Conservation (phyloP, 2,888 invertebrate species). For the Drosophila kanekoi region DNA sequence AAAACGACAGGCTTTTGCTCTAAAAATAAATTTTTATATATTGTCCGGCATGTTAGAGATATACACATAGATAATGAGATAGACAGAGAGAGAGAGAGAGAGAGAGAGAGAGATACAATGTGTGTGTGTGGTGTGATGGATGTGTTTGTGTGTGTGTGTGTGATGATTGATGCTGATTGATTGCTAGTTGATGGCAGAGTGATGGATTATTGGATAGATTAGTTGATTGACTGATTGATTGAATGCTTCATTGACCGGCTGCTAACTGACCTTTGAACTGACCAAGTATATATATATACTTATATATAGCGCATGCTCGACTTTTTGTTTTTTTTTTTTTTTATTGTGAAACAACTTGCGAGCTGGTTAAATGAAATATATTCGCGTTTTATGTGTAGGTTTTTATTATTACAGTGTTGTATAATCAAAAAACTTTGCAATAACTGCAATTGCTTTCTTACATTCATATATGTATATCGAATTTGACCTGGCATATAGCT, state of each 20-base stretch:
- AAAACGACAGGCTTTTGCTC: slow-evolving; percentile 7
- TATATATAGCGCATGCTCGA: slow-evolving; percentile 1
- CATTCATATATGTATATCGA: slow-evolving; percentile 31
- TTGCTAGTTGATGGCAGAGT: slow-evolving; percentile 2
- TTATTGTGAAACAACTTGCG: slow-evolving; percentile 14
- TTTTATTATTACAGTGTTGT: slow-evolving; percentile 67
- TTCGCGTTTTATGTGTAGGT: slow-evolving; percentile 62
- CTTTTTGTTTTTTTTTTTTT: slow-evolving; percentile 2
- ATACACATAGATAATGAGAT: slow-evolving; percentile 18
- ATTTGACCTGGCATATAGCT: slow-evolving; percentile 29
- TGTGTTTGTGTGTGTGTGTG: slow-evolving; percentile 1
- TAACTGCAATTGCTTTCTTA: slow-evolving; percentile 44
- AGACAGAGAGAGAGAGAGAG: slow-evolving; percentile 11
- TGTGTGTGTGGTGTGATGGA: not conserved
- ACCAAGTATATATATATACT: slow-evolving; percentile 4
- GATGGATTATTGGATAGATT: slow-evolving; percentile 15
- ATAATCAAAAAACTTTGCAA: slow-evolving; percentile 44
- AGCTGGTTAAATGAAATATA: slow-evolving; percentile 65
- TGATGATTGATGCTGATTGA: slow-evolving; percentile 22
- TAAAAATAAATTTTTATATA: slow-evolving; percentile 5
- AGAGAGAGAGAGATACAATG: slow-evolving; percentile 3
- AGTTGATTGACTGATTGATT: slow-evolving; percentile 16
- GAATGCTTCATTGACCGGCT: slow-evolving; percentile 23
- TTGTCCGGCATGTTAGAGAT: slow-evolving; percentile 22
- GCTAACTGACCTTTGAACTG: slow-evolving; percentile 6